Percentiles rank a stretch among this genome's conserved stretches.
These are phyloP conservation scores for Pseudocheirus occidentalis DNA, from an alignment of 2,797 vertebrate species.

Conservation along the genomic window DNA sequence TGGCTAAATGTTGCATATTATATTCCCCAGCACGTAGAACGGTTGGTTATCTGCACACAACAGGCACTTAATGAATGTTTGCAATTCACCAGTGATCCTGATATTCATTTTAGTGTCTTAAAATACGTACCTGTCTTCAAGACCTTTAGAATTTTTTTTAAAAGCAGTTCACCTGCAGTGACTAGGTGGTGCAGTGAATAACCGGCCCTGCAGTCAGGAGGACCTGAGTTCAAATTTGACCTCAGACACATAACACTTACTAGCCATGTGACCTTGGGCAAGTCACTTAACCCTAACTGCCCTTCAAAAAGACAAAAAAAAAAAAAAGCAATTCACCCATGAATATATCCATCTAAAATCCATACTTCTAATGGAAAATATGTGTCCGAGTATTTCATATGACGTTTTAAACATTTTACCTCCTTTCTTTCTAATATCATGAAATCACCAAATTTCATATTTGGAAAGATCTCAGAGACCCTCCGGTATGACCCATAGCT, in stretches of 20 bases:
- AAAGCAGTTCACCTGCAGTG: neutral
- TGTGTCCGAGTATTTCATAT: neutral
- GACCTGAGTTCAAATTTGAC: too few species aligned
- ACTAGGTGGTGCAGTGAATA: too few species aligned
- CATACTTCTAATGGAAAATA: neutral
- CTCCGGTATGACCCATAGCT: neutral
- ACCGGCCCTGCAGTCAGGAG: too few species aligned
- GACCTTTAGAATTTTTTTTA: neutral
- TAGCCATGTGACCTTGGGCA: too few species aligned
- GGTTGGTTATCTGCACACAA: neutral
- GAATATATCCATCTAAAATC: neutral
- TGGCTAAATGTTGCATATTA: neutral
- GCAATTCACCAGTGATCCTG: neutral
- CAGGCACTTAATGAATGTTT: neutral
- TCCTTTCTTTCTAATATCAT: neutral
- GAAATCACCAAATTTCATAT: neutral
- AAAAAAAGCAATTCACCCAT: neutral
- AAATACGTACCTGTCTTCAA: neutral
- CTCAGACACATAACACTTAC: too few species aligned
- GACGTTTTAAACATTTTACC: neutral
- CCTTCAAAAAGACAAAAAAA: too few species aligned
- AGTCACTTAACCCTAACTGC: too few species aligned
- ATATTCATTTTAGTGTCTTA: neutral
- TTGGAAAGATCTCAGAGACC: neutral
- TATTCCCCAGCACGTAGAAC: neutral